phyloP scores from a whole-genome alignment of 1,140 invertebrate genomes.

The Achatina immaculata region DNA sequence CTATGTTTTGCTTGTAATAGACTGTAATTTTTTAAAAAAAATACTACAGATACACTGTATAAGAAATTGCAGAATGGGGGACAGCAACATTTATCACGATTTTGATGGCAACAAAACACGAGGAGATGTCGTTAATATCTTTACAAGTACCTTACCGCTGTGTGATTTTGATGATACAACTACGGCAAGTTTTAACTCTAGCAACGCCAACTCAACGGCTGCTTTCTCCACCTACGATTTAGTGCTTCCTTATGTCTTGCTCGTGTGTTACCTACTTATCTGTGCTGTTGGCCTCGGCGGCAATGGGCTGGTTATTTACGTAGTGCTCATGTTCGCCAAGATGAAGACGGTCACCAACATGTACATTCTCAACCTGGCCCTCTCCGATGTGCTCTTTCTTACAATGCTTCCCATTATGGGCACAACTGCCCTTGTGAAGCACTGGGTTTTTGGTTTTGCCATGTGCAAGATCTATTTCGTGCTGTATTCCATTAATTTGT shows the following conservation, averaged over 20 bases:
- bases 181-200: neutral
- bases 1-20: too few species aligned
- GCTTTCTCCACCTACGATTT: neutral
- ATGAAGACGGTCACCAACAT: slow-evolving; percentile 93
- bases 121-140: neutral
- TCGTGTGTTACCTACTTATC: slow-evolving; percentile 79
- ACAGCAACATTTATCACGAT: neutral
- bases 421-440: slow-evolving; percentile 78
- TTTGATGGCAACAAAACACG: neutral
- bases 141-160: neutral
- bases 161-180: neutral
- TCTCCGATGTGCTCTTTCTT: slow-evolving; percentile 91
- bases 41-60: too few species aligned
- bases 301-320: slow-evolving; percentile 77
- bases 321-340: slow-evolving; percentile 80
- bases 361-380: slow-evolving; percentile 85
- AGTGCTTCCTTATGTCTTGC: slow-evolving; percentile 81
- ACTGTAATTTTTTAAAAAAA: too few species aligned
- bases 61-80: neutral
- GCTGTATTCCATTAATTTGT: slow-evolving; percentile 94
- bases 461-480: slow-evolving; percentile 91
- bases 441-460: slow-evolving; percentile 90
- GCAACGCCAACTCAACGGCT: neutral
- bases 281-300: slow-evolving; percentile 87
- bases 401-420: slow-evolving; percentile 84